Evolutionary conservation across 2,888 invertebrate species (phyloP), one percentile per base, ranked within the genome.

Genomic region (Orgyia antiqua): DNA sequence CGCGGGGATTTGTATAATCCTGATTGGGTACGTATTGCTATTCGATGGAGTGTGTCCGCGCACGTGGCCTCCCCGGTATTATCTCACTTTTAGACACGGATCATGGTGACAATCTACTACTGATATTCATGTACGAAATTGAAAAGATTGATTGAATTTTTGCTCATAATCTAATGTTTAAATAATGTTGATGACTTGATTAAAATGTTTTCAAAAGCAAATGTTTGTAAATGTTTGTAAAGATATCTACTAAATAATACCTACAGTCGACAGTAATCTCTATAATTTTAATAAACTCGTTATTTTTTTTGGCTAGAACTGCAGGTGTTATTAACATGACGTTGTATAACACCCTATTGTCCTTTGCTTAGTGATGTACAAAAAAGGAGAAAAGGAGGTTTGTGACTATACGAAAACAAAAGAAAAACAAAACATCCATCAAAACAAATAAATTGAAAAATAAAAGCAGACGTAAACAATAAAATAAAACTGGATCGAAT

Each of bases 11-110:
- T 78, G 78, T 78, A 74, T 83, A 83, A 84, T 83, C 83, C 84
- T 80, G 82, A 84, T 84, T 84, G 83, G 83, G 73, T 70, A 71
- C 76, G 78, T 80, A 79, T 83, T 78, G 76, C 72, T 70, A 77
- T 58, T 70, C 82, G 80, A 82, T 80, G 78, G 74, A 80, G 82
- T 80, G 80, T 77, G 73, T 58, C 51, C 51, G 51, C 66, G 72
- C 84, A 82, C 83, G 83, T 82, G 82, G n/a, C 51, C 69, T 41
- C 41, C 57, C 39, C 39, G 38, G 57, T 50, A 62, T 68, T 76
- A 73, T 77, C 69, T 68, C 61, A 60, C 65, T 64, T 58, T 58
- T 50, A 54, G 51, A 54, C 41, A 43, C 51, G 55, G 50, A 49
- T 43, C 48, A 54, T 48, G 44, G 50, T 44, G 54, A 49, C 55